Conservation (phyloP, 2,113 vertebrate species). For the Scophthalmus maximus region DNA sequence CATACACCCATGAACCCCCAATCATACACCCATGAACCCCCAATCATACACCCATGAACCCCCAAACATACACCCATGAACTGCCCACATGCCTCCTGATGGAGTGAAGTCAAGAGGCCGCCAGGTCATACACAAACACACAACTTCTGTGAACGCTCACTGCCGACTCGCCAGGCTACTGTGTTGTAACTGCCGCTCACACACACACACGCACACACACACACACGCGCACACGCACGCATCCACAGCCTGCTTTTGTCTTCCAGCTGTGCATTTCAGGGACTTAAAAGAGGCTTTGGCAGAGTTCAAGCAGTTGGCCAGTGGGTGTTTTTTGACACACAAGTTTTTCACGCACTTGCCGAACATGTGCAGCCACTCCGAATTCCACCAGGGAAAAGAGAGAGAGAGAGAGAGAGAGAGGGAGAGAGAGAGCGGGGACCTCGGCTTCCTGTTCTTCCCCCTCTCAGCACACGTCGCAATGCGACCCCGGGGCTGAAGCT, state of each 20-base stretch:
- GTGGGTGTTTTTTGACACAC: constrained; percentile 42
- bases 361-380: constrained; percentile 52
- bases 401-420: no score
- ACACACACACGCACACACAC: neutral
- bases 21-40: no score
- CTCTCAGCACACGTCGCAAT: constrained; percentile 48
- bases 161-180: neutral
- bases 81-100: neutral
- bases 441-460: constrained; percentile 59
- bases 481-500: constrained; percentile 20
- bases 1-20: no score
- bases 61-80: no score
- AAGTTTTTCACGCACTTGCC: constrained; percentile 49
- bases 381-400: constrained; percentile 47
- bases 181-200: constrained; percentile 6
- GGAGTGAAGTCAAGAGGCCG: no score
- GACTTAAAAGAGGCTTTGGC: constrained; percentile 56
- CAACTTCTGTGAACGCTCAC: neutral
- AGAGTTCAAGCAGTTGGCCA: constrained; percentile 54
- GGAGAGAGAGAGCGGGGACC: no score
- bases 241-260: constrained; percentile 30
- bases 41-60: no score
- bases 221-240: constrained; percentile 7
- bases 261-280: constrained; percentile 63
- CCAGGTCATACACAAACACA: neutral